phyloP scores from a whole-genome alignment of 2,113 vertebrate species.

The Erythrocebus patas region DNA sequence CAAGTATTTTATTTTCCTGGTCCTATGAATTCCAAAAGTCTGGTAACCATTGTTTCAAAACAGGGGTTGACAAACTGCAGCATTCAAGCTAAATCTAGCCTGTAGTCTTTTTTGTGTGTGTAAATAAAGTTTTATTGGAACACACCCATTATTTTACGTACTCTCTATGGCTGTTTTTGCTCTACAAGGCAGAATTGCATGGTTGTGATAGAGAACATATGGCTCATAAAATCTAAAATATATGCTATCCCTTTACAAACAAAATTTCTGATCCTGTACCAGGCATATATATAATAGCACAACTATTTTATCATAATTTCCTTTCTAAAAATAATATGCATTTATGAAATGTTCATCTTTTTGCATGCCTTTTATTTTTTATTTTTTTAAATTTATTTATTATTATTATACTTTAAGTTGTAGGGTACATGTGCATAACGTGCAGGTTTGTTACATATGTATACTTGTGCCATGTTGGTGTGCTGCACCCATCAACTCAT shows the following conservation, averaged over 20 bases:
- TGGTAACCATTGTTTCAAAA: neutral
- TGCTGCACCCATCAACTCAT: too few relatives aligned
- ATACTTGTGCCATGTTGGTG: too few relatives aligned
- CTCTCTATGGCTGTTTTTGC: neutral
- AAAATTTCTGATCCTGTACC: neutral
- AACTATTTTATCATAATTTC: neutral
- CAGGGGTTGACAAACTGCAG: neutral
- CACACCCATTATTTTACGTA: neutral
- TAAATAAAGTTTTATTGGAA: constrained; percentile 53
- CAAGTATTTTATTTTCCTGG: neutral
- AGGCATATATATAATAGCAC: neutral
- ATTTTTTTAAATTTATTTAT: too few relatives aligned
- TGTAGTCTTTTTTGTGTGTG: neutral
- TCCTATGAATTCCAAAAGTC: neutral
- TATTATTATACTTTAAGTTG: too few relatives aligned
- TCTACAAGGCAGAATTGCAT: neutral
- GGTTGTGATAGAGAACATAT: neutral
- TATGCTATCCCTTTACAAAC: neutral
- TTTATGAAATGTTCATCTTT: constrained; percentile 15
- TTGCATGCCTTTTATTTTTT: neutral
- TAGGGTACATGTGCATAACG: too few relatives aligned
- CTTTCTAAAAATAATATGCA: neutral
- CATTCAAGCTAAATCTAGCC: neutral
- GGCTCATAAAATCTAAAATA: neutral
- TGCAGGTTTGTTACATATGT: too few relatives aligned